Base-by-base conservation (phyloP, 2,888 invertebrate species). In the Pyrrhia umbra region DNA sequence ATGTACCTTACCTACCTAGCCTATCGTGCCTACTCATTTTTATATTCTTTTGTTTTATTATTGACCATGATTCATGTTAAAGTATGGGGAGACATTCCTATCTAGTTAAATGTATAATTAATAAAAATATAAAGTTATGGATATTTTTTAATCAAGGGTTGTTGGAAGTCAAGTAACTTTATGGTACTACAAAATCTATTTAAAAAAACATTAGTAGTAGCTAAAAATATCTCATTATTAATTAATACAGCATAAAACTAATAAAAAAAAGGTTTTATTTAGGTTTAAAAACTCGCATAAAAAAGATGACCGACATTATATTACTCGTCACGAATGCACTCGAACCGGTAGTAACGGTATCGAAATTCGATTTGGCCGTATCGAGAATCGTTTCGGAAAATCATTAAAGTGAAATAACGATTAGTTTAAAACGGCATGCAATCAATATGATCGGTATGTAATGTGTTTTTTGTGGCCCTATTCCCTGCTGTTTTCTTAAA, bases 331-430 rank as follows among this genome's bases (percentile, higher is more conserved):
- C 63, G 63, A 80, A 78, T 84, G 83, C 82, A 82, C 75, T 75
- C 74, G 81, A 88, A 89, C 90, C 88, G 88, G 90, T 89, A 83
- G 54, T 86, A 90, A 90, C 90, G 90, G 90, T 86, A 80, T 27
- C 18, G 15, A 64, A 49, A 75, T 68, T 70, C 62, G 67, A 60
- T 75, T 74, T 61, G 30, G 37, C 43, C 51, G 47, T 67, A 67
- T 63, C 63, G 60, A 77, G 52, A 63, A 59, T 59, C 56, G 46
- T 46, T 59, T 64, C 20, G 25, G 40, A 50, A 76, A 50, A 62
- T 68, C 43, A 20, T 56, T 75, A 30, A 52, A 42, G 37, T 6
- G 39, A 65, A 65, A 76, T 61, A 49, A 57, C 42, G 52, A 77
- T 66, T 73, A 46, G 39, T 30, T 70, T 54, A 23, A 20, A 60